Conservation (phyloP, 2,797 vertebrate genomes). For the Spinus olivaceus region DNA sequence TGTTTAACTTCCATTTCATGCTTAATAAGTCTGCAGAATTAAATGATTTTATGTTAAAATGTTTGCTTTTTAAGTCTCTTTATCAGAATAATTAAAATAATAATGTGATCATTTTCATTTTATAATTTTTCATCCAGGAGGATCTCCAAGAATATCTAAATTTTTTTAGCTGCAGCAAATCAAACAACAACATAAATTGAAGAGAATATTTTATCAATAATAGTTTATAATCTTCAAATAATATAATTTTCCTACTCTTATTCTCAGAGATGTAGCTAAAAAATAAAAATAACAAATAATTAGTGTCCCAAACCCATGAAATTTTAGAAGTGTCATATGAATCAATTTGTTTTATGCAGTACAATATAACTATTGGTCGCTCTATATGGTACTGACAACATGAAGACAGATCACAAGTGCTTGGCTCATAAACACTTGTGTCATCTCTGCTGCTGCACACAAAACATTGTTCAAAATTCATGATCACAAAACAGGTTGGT, state of each 20-base stretch:
- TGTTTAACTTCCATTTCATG: neutral
- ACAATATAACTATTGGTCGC: neutral
- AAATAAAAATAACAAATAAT: neutral
- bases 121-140: neutral
- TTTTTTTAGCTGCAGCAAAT: neutral
- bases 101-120: neutral
- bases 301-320: neutral
- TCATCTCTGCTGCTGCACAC: neutral
- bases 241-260: neutral
- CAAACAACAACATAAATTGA: neutral
- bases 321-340: neutral
- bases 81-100: neutral
- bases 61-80: neutral
- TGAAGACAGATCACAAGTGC: neutral
- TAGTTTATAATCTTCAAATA: neutral
- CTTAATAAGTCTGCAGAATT: neutral
- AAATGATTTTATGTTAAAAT: neutral
- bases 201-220: neutral
- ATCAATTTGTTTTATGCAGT: neutral
- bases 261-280: neutral
- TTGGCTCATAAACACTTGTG: neutral
- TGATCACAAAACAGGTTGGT: neutral
- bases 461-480: neutral
- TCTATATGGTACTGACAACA: neutral
- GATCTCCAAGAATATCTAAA: neutral